These are phyloP conservation scores for Arvicola amphibius DNA, from an alignment of 2,797 vertebrate genomes.

Conservation along the genomic window DNA sequence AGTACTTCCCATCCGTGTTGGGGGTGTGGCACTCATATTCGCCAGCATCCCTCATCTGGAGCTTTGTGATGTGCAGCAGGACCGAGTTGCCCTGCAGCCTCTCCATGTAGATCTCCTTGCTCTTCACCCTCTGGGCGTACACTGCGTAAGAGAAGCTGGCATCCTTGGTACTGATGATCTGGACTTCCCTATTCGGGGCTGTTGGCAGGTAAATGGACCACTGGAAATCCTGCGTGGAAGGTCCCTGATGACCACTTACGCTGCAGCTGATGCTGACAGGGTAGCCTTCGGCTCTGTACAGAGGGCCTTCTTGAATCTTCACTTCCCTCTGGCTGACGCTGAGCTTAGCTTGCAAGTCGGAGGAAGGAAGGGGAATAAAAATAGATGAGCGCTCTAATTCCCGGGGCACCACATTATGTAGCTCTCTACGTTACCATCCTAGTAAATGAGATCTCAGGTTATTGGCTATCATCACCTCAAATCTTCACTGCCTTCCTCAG, in stretches of 20 bases:
- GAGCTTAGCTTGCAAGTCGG: slow-evolving; percentile 82
- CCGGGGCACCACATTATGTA: background rate
- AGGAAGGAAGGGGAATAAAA: slow-evolving; percentile 71
- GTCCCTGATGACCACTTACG: slow-evolving; percentile 91
- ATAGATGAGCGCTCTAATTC: slow-evolving; percentile 66
- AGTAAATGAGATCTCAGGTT: slow-evolving; percentile 66
- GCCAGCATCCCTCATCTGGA: slow-evolving; percentile 91
- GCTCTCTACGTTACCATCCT: slow-evolving; percentile 55
- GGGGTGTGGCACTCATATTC: slow-evolving; percentile 96
- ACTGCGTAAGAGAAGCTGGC: slow-evolving; percentile 90
- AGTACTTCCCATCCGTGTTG: slow-evolving; percentile 90
- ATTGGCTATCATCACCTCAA: slow-evolving; percentile 63
- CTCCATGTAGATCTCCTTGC: slow-evolving; percentile 92
- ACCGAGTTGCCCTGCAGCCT: slow-evolving; percentile 90
- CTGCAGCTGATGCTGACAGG: slow-evolving; percentile 93
- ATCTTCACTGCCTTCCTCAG: slow-evolving; percentile 43
- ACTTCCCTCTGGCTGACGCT: slow-evolving; percentile 90
- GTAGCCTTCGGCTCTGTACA: slow-evolving; percentile 91
- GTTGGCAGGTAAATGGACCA: slow-evolving; percentile 94
- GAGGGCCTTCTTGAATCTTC: slow-evolving; percentile 90
- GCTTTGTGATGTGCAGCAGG: slow-evolving; percentile 92
- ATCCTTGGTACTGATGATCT: slow-evolving; percentile 93
- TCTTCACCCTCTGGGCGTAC: slow-evolving; percentile 89
- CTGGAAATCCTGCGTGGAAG: slow-evolving; percentile 92
- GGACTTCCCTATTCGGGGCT: slow-evolving; percentile 89